These are phyloP conservation scores for Montipora cactus DNA, from an alignment of 64 coral and sea anemone species.

Conservation along the genomic window DNA sequence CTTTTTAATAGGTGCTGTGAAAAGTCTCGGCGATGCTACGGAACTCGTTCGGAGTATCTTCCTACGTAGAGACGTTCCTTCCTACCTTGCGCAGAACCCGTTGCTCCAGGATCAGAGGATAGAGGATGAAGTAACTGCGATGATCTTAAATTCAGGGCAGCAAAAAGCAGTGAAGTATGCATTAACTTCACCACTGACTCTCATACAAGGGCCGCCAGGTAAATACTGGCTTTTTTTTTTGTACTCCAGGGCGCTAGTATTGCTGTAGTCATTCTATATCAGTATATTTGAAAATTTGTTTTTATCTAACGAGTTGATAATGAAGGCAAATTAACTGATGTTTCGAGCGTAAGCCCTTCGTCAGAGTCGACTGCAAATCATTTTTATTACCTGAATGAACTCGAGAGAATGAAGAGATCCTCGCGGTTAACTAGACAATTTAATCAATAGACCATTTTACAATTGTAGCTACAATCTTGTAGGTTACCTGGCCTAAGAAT, in stretches of 20 bases:
- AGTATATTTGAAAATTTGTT: no score
- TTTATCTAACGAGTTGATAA: no score
- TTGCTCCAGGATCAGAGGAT: background rate
- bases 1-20: constrained; percentile 4
- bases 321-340: no score
- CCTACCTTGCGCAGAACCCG: background rate
- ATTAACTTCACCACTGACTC: constrained; percentile 52
- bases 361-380: background rate
- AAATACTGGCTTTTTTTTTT: background rate
- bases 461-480: no score
- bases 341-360: no score
- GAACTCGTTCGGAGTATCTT: constrained; percentile 63
- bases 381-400: no score
- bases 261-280: no score
- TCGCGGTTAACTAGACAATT: no score
- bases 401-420: no score
- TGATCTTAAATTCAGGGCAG: constrained; percentile 59
- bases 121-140: background rate
- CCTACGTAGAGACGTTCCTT: constrained; percentile 32
- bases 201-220: constrained; percentile 79
- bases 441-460: no score
- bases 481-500: no score
- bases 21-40: constrained; percentile 28
- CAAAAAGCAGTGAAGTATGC: constrained; percentile 58
- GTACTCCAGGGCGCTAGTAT: no score